Evolutionary conservation across 2,113 vertebrate species (phyloP).

Genomic region (Gavialis gangeticus): DNA sequence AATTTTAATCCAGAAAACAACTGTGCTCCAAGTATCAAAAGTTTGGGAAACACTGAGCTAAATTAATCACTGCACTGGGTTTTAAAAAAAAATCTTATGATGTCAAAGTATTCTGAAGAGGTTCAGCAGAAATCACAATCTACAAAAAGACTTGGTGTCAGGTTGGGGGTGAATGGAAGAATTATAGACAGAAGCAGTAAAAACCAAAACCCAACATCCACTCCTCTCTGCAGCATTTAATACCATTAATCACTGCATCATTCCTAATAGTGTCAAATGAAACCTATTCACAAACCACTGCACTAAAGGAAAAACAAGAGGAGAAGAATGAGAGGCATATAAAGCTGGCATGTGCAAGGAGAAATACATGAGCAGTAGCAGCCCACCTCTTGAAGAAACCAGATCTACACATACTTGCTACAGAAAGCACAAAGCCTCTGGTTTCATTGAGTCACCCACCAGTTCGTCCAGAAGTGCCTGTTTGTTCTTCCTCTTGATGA

Average conservation of each 20-base stretch:
- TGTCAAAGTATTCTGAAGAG: no score
- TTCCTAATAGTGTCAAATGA: neutral
- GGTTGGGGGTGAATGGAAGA: neutral
- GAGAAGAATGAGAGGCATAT: neutral
- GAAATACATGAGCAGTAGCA: neutral
- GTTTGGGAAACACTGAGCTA: no score
- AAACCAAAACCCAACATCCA: neutral
- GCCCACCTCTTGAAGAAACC: neutral
- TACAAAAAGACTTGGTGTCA: neutral
- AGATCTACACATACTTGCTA: neutral
- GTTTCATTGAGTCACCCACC: slow-evolving; percentile 79
- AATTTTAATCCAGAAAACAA: no score
- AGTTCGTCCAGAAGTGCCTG: slow-evolving; percentile 95
- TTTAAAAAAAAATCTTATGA: no score
- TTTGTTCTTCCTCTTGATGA: slow-evolving; percentile 94
- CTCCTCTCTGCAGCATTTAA: neutral
- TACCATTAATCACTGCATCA: neutral
- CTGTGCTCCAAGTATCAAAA: no score
- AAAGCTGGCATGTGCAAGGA: neutral
- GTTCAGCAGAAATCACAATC: neutral
- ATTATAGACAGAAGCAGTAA: neutral
- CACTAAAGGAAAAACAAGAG: neutral
- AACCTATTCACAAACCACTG: neutral
- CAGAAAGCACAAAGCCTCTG: neutral
- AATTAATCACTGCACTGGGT: no score